Evolutionary conservation across 1,140 invertebrate species (phyloP), one percentile per base, ranked within the genome.

Genomic region (Cydia fagiglandana): DNA sequence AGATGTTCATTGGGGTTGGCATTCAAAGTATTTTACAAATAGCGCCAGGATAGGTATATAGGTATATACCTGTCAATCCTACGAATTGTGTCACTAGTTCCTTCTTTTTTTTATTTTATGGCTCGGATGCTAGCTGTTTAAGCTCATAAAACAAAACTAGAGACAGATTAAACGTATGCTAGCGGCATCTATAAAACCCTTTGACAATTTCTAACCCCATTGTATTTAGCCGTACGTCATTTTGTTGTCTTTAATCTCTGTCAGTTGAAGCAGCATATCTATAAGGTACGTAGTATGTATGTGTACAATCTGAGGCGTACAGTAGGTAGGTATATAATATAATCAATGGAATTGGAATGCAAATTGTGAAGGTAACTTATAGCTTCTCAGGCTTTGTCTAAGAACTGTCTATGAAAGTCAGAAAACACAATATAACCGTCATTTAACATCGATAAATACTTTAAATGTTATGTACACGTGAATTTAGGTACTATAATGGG

Each of bases 321-420:
- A 24, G 47, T 41, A 41, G 15, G 50, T 53, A 53, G 41, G 50
- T 75, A 61, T 77, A 77, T 77, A 76, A 75, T 77, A 61, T 76
- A 76, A 73, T 47, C 61, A 53, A 50, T 81, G 50, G 53, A 79
- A 74, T 70, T 85, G 84, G 84, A 84, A 87, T 86, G 86, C 84
- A 80, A 70, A 80, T 77, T 64, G 78, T 84, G 83, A 84, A 86
- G 81, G 83, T 83, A 83, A 84, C 82, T 76, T 75, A 82, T 90
- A 91, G 88, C 89, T 79, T 89, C 88, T 89, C 81, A 84, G 88
- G 89, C 88, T 90, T 86, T 85, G 77, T 84, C 80, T 83, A 34
- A 83, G 78, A 82, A 78, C 80, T 85, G 83, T 84, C 77, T 80
- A 76, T 77, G 77, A 83, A 81, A 81, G 5, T 61, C 56, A 80